Evolutionary conservation across 2,888 invertebrate genomes (phyloP).

Genomic region (Cancer borealis): DNA sequence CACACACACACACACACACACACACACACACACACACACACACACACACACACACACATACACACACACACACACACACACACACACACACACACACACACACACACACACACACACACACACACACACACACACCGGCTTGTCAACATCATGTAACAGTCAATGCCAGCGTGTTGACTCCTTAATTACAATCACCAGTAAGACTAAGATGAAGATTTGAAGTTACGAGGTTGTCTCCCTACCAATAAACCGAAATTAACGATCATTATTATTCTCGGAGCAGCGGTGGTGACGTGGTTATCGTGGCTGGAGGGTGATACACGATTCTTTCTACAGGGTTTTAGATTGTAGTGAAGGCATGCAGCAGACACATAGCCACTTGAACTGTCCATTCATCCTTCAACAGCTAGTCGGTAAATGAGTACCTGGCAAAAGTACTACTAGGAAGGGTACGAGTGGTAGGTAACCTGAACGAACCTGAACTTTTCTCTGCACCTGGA

Average conservation of each 20-base stretch:
- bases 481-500: too few relatives aligned
- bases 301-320: background rate
- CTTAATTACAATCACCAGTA: background rate
- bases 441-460: background rate
- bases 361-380: background rate
- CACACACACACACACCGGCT: slow-evolving; percentile 7
- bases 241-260: background rate
- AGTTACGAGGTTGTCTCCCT: background rate
- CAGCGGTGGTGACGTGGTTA: background rate
- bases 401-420: background rate
- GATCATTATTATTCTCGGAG: background rate
- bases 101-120: background rate
- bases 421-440: background rate
- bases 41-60: background rate
- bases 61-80: slow-evolving; percentile 26
- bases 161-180: background rate
- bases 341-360: background rate
- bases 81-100: background rate
- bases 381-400: background rate
- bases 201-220: background rate
- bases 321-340: background rate
- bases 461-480: too few relatives aligned
- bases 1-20: slow-evolving; percentile 30
- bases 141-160: background rate
- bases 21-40: slow-evolving; percentile 7